Percentiles rank a stretch among this genome's conserved stretches.
Evolutionary conservation across 2,888 invertebrate species (phyloP).

Genomic region (Julus scanicus): DNA sequence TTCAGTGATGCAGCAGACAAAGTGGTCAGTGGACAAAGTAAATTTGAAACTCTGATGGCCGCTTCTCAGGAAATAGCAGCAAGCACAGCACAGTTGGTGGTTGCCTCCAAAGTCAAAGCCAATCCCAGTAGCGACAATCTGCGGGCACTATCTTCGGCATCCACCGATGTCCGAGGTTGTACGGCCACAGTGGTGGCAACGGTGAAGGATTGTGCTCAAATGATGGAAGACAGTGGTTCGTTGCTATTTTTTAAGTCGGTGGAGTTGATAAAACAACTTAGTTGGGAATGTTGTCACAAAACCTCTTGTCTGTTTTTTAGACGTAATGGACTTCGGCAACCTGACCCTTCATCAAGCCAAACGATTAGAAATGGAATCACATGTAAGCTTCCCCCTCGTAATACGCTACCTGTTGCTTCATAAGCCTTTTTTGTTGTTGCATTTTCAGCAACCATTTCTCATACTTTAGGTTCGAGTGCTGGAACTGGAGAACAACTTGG

Average conservation of each 20-base stretch:
- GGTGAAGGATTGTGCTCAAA: conserved; percentile 87
- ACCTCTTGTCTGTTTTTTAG: conserved; percentile 68
- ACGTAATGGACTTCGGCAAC: conserved; percentile 88
- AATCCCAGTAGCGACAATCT: conserved; percentile 83
- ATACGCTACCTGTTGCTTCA: not conserved
- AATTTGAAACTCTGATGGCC: conserved; percentile 92
- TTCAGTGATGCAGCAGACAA: conserved; percentile 89
- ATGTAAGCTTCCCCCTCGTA: conserved; percentile 72
- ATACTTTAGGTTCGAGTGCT: conserved; percentile 74
- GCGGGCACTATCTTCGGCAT: conserved; percentile 83
- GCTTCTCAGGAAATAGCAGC: conserved; percentile 97
- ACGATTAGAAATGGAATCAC: conserved; percentile 96
- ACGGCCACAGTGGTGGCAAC: conserved; percentile 94
- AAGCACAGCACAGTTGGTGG: conserved; percentile 96
- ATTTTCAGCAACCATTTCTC: not conserved
- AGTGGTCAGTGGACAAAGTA: conserved; percentile 84
- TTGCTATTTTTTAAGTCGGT: not conserved
- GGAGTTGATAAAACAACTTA: not conserved
- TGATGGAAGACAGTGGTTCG: conserved; percentile 83
- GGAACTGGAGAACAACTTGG: conserved; percentile 89
- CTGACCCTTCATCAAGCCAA: conserved; percentile 94
- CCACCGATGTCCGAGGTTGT: conserved; percentile 87
- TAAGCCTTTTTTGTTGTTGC: not conserved
- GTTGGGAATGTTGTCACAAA: not conserved
- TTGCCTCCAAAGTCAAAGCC: conserved; percentile 96